Evolutionary conservation across 1,140 invertebrate genomes (phyloP), one percentile per base, ranked within the genome.

Genomic region (Laodelphax striatellus): DNA sequence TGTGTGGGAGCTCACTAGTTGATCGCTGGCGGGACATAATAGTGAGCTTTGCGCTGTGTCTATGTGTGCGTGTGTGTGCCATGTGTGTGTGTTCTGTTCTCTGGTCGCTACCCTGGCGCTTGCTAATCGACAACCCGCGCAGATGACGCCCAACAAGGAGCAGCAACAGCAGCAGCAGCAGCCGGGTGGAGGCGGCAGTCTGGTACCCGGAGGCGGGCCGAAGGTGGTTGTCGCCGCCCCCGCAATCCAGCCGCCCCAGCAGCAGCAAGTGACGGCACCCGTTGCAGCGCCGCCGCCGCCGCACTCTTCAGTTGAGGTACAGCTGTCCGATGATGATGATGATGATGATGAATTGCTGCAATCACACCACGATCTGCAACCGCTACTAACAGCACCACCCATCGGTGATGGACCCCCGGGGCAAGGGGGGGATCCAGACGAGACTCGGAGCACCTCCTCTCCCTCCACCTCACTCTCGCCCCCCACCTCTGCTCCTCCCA

Each of bases 361-460:
- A 52, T 50, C 42, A 11, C 34, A 38, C 34, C 34, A 38, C 34
- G 34, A 13, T 38, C 34, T 38, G 42, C 24, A 31, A 52, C 13
- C 28, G 28, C 57, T 44, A 50, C 50, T 52, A 31, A 44, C 72
- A 69, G n/a, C 71, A 70, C 42, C 61, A 70, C 42, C 61, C 24
- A 28, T 6, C 54, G 16, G 44, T 42, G 17, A 28, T 28, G 60
- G 34, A 43, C 11, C 10, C 11, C 46, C 46, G 24, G 24, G 24
- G 24, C 34, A 38, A 10, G 46, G 46, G 46, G 46, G 43, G 43
- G 43, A 44, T 44, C 42, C 54, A 46, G 58, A 63, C 16, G 55
- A 58, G 53, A 59, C 52, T 38, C 17, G 57, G 69, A 70, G 71
- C 66, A 70, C 70, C 62, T 60, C 60, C 46, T 57, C 62, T 65